These are phyloP conservation scores for Thyatira batis DNA, from an alignment of 2,888 invertebrate genomes.

Conservation along the genomic window DNA sequence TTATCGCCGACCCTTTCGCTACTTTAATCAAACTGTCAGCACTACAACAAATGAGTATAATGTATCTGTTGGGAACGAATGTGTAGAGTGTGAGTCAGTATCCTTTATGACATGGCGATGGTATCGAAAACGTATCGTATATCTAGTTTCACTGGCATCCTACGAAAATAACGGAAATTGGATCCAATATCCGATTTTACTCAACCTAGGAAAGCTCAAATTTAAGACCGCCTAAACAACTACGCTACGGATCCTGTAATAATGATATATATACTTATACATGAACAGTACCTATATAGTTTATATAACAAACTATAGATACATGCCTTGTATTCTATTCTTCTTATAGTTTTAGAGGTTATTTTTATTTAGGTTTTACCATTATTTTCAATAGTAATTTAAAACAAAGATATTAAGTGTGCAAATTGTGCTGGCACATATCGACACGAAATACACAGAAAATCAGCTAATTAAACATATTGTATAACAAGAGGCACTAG, in stretches of 20 bases:
- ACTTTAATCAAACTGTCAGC: not conserved
- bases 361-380: no score
- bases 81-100: not conserved
- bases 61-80: not conserved
- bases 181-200: constrained; percentile 18
- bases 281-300: no score
- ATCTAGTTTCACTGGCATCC: constrained; percentile 7
- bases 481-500: constrained; percentile 15
- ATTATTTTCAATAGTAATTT: no score
- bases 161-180: constrained; percentile 19
- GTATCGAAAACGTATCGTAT: not conserved
- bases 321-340: no score
- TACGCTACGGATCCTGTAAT: not conserved
- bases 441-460: not conserved
- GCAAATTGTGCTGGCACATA: no score
- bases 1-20: not conserved
- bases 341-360: no score
- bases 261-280: no score
- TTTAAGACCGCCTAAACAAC: not conserved
- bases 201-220: not conserved
- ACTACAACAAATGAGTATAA: not conserved
- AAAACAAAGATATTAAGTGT: no score
- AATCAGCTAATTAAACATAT: not conserved
- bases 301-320: no score
- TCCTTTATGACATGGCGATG: not conserved